Evolutionary conservation across 2,113 vertebrate species (phyloP).

Genomic region (Rhinoptilus africanus): DNA sequence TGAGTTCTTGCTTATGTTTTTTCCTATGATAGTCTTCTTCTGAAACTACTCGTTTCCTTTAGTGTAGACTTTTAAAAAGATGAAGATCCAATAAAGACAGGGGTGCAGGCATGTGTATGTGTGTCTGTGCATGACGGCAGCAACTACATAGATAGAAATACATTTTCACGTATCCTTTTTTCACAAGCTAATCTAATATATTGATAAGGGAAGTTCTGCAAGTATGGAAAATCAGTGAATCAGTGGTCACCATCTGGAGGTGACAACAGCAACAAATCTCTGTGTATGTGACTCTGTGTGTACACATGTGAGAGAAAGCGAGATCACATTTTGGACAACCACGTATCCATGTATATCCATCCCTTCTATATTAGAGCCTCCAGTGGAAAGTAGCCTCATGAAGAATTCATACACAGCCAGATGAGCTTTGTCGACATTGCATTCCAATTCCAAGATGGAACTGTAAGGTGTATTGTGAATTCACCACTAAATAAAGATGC

Average conservation of each 20-base stretch:
- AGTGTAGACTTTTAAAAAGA: background rate
- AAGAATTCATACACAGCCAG: background rate
- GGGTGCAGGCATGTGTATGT: too few species aligned
- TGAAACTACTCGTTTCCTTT: background rate
- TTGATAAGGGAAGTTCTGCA: background rate
- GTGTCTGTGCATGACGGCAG: background rate
- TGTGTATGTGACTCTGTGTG: background rate
- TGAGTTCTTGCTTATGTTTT: background rate
- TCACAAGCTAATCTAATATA: background rate
- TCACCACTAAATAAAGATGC: background rate
- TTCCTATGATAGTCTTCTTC: background rate
- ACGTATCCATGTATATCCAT: background rate
- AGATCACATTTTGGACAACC: background rate
- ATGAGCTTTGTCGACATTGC: background rate
- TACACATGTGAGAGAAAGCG: background rate
- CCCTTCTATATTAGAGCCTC: background rate
- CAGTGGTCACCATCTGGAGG: background rate
- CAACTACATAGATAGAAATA: background rate
- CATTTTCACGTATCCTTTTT: background rate
- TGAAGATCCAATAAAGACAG: background rate
- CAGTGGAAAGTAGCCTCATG: background rate
- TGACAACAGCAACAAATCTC: background rate
- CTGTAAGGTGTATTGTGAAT: background rate
- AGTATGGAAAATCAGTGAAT: background rate
- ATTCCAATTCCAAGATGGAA: background rate